Conservation (phyloP, 2,113 vertebrate species). For the Lipophrys pholis region DNA sequence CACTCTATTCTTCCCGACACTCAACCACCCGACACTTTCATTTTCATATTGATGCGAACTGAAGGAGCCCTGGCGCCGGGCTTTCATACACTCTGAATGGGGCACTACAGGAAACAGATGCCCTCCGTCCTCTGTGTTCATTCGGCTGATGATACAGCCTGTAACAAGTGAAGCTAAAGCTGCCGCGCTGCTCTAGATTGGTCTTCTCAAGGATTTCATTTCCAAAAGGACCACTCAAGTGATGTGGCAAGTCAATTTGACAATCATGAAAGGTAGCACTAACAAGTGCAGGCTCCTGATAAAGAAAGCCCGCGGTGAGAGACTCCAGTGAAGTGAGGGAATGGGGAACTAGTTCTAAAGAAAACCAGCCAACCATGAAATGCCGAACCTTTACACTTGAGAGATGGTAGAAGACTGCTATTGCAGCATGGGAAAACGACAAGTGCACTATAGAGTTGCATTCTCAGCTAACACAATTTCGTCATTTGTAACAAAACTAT, state of each 20-base stretch:
- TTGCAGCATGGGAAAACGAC: slow-evolving; percentile 46
- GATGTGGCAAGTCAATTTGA: slow-evolving; percentile 77
- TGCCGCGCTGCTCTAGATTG: slow-evolving; percentile 43
- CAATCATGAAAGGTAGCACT: slow-evolving; percentile 78
- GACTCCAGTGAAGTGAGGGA: slow-evolving; percentile 64
- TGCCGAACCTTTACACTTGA: slow-evolving; percentile 63
- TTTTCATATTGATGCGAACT: slow-evolving; percentile 49
- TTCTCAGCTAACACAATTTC: slow-evolving; percentile 48
- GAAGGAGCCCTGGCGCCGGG: slow-evolving; percentile 37
- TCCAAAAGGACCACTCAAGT: slow-evolving; percentile 74
- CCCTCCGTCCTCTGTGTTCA: slow-evolving; percentile 34
- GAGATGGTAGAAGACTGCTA: slow-evolving; percentile 54
- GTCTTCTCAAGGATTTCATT: slow-evolving; percentile 58
- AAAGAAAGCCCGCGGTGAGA: slow-evolving; percentile 70
- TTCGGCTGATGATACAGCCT: slow-evolving; percentile 30
- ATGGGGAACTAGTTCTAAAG: slow-evolving; percentile 70
- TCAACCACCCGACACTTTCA: slow-evolving; percentile 15
- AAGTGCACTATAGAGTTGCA: slow-evolving; percentile 37
- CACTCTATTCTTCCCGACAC: slow-evolving; percentile 25
- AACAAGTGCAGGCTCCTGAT: slow-evolving; percentile 74
- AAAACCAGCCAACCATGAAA: slow-evolving; percentile 71
- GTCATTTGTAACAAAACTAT: slow-evolving; percentile 51
- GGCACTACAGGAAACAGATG: slow-evolving; percentile 48
- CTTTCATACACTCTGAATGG: slow-evolving; percentile 36
- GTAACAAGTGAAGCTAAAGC: slow-evolving; percentile 51